Base-by-base conservation (phyloP, 2,797 vertebrate genomes). In the Masticophis lateralis region DNA sequence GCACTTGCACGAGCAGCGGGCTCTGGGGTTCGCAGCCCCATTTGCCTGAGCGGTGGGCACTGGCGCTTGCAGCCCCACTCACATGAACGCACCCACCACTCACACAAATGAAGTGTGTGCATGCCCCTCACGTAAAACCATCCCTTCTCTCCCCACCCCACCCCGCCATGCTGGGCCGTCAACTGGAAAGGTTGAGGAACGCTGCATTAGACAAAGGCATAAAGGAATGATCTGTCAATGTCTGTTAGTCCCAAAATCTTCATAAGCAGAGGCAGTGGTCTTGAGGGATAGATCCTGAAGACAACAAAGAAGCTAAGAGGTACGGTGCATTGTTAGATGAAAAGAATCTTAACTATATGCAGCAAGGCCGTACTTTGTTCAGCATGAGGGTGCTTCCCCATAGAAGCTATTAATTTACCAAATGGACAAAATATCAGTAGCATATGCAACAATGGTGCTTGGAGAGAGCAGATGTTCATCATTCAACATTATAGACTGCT, bases 401-500 rank as follows among this genome's bases (percentile, higher is more conserved):
- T 4, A 86, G 27, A 63, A 89, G 43, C 89, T 37, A 51, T 53
- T 37, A 74, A 37, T 66, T 18, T 83, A 88, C 9, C 53, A 14
- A 32, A 61, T 59, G 59, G 66, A 47, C 12, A 91, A 91, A 79
- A 51, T 37, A 57, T 83, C 22, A 25, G 4, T 60, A 74, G 32
- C 16, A 74, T 74, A 59, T 91, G 61, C 93, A 59, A 43, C 32
- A 89, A 27, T 28, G 51, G 22, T 25, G 55, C 32, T 61, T 89
- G n/a, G 86, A 47, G 20, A 60, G 28, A 87, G 89, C 32, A 20
- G 5, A 3, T 0, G 87, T 74, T 51, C 32, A 63, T 60, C 89
- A 61, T 69, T 92, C 60, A 22, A 89, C 87, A 27, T 90, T 93
- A 91, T 90, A 93, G 56, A 55, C 91, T 57, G 18, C 20, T 91